Base-by-base conservation (phyloP, 2,888 invertebrate species). In the Parascotia fuliginaria region DNA sequence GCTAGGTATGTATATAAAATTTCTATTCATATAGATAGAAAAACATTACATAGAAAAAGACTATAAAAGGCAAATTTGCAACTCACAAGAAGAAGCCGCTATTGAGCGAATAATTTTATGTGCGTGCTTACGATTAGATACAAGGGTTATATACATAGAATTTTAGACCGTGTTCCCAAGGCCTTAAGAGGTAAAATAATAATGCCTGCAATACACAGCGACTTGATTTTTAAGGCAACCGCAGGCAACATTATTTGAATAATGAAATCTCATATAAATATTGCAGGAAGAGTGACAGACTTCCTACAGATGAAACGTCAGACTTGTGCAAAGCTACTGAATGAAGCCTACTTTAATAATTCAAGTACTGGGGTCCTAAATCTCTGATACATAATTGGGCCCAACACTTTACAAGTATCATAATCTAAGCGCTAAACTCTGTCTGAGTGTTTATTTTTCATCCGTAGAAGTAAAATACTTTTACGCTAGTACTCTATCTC, bases 51-150 rank as follows among this genome's bases (percentile, higher is more conserved):
- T 85, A 83, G 77, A 81, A 84, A 81, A 84, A 81, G 78, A 78
- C 60, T 74, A 79, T 83, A 83, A 75, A 89, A 89, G 89, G 88
- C 87, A 79, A 87, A 88, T 67, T 63, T 82, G 90, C 89, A 89
- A 91, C 87, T 89, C 88, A 91, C 89, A 76, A 85, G 79, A 83
- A 74, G 64, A 89, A 90, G 89, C 75, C 82, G 76, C 75, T 77
- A 60, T 83, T 82, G 81, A 83, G 83, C 83, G 81, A 82, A 76
- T 77, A 76, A 73, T 69, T 70, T 63, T 74, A 77, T 85, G 88
- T 89, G 88, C 87, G 79, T 77, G 72, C 84, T 84, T 87, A 85
- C n/a, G 58, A 58, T 75, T 78, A 80, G 60, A 55, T 73, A 60
- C 42, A 60, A 58, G 46, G 52, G 63, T 65, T 76, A 74, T 73